Percentiles rank a stretch among this genome's conserved stretches.
These are phyloP conservation scores for Zaprionus lineosus DNA, from an alignment of 2,888 invertebrate genomes.

Conservation along the genomic window DNA sequence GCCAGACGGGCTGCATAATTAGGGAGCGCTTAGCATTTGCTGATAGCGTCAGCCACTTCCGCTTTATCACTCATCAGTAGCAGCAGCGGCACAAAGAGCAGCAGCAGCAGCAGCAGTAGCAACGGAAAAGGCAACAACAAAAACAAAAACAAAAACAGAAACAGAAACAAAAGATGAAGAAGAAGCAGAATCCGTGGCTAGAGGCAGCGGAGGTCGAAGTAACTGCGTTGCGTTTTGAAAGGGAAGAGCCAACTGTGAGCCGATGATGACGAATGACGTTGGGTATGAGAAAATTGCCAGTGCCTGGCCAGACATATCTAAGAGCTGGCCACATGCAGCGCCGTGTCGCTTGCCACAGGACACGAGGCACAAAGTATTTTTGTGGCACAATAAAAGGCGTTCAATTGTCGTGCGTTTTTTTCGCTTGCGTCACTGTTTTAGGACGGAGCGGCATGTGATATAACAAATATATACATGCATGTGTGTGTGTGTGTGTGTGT, in stretches of 20 bases:
- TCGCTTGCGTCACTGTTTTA: constrained; percentile 42
- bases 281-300: constrained; percentile 11
- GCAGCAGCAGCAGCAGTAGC: not conserved
- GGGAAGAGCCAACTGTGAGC: constrained; percentile 21
- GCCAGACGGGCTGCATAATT: constrained; percentile 63
- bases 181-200: no score
- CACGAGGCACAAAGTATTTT: constrained; percentile 16
- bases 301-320: constrained; percentile 2
- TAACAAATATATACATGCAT: not conserved
- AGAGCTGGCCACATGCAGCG: constrained; percentile 43
- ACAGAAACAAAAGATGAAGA: constrained; percentile 1
- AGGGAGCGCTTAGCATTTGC: constrained; percentile 55
- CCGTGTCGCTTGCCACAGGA: constrained; percentile 8
- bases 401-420: constrained; percentile 32
- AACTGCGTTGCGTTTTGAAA: constrained; percentile 42
- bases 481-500: constrained; percentile 19
- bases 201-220: not conserved
- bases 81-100: not conserved
- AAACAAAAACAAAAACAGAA: not conserved
- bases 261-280: constrained; percentile 10
- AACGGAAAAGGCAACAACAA: not conserved
- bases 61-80: constrained; percentile 46
- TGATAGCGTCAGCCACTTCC: constrained; percentile 59
- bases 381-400: constrained; percentile 45
- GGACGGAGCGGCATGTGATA: constrained; percentile 8